Conservation (phyloP, 2,113 vertebrate species). For the Pardalotus punctatus region DNA sequence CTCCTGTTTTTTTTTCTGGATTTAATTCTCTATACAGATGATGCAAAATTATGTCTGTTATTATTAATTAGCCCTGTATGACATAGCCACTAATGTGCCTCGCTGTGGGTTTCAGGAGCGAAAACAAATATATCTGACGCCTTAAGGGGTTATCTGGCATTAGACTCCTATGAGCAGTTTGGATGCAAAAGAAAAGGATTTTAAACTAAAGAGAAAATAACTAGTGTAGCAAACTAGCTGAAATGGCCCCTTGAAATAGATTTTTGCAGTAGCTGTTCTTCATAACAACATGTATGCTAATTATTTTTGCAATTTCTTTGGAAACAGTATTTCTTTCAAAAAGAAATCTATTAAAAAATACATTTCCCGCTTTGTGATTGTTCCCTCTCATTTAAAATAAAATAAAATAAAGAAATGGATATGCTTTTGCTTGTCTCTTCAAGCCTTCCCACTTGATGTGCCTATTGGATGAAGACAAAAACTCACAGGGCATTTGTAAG, state of each 20-base stretch:
- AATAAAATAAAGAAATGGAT: neutral
- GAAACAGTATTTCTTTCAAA: neutral
- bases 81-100: constrained; percentile 42
- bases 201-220: constrained; percentile 63
- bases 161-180: constrained; percentile 70
- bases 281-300: neutral
- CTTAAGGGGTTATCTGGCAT: constrained; percentile 67
- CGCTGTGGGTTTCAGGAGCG: constrained; percentile 26
- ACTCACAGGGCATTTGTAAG: neutral
- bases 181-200: constrained; percentile 74
- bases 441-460: neutral
- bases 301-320: neutral
- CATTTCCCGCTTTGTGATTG: neutral
- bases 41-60: constrained; percentile 56
- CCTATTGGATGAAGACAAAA: neutral
- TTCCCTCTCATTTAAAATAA: neutral
- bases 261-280: constrained; percentile 31
- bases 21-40: constrained; percentile 46
- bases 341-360: neutral
- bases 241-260: constrained; percentile 33
- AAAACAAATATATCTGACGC: constrained; percentile 71
- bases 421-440: neutral
- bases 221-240: constrained; percentile 48
- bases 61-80: constrained; percentile 68
- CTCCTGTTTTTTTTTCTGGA: neutral